phyloP scores from a whole-genome alignment of 23 tunicate genomes.

The Clavelina lepadiformis region DNA sequence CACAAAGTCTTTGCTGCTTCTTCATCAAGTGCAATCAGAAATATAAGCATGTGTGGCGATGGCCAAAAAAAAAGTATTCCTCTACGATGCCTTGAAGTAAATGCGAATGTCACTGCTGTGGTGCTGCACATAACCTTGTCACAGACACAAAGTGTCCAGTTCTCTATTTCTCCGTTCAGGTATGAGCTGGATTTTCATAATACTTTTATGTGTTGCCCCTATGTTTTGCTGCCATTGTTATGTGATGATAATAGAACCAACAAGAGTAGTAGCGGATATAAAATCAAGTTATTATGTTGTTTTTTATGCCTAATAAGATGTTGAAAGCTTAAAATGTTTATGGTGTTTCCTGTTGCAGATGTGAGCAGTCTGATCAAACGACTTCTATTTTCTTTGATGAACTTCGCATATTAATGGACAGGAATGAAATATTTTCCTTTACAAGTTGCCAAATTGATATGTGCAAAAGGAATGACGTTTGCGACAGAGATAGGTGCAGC shows the following conservation, averaged over 20 bases:
- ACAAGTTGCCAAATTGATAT: constrained; percentile 25
- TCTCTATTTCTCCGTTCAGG: constrained; percentile 24
- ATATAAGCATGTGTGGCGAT: constrained; percentile 33
- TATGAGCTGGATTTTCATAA: background rate
- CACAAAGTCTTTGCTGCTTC: too few species aligned
- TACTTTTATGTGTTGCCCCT: too few species aligned
- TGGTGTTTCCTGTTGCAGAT: constrained; percentile 16
- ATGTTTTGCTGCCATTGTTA: too few species aligned
- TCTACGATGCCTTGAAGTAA: constrained; percentile 8
- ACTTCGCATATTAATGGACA: constrained; percentile 51
- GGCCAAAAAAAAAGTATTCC: background rate
- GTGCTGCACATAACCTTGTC: constrained; percentile 12
- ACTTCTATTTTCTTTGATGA: constrained; percentile 21
- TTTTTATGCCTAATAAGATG: background rate
- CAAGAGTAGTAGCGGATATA: too few species aligned
- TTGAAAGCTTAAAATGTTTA: background rate
- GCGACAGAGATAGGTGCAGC: constrained; percentile 57
- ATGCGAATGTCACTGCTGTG: constrained; percentile 13
- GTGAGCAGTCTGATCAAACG: constrained; percentile 23
- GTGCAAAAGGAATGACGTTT: constrained; percentile 20
- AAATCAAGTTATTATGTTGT: too few species aligned
- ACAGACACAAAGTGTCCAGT: constrained; percentile 17
- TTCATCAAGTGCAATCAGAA: too few species aligned
- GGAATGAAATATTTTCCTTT: constrained; percentile 57
- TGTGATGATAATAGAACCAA: too few species aligned